Conservation (phyloP, 2,797 vertebrate genomes). For the Cuniculus paca region DNA sequence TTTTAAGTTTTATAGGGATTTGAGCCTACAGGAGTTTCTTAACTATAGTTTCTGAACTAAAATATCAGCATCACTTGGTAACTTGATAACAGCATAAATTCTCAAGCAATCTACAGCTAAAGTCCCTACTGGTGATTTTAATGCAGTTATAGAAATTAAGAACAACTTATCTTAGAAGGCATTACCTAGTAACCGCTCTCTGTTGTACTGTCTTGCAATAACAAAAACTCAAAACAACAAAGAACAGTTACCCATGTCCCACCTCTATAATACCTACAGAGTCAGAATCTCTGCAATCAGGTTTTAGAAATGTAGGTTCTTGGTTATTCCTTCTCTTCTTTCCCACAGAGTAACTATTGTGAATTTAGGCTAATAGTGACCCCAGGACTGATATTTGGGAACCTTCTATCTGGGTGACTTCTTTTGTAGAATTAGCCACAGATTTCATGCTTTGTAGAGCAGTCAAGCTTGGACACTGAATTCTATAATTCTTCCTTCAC, state of each 20-base stretch:
- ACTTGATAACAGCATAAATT: conserved; percentile 27
- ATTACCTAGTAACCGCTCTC: not conserved
- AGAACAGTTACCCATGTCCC: not conserved
- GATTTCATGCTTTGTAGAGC: not conserved
- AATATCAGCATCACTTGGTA: not conserved
- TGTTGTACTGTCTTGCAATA: not conserved
- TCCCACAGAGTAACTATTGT: not conserved
- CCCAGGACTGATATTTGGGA: not conserved
- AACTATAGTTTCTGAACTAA: not conserved
- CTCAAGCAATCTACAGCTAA: not conserved
- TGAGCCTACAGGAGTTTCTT: not conserved
- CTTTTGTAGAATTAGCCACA: not conserved
- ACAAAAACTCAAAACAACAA: not conserved
- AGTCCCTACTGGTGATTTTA: not conserved
- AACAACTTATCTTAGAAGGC: not conserved
- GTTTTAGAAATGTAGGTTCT: not conserved
- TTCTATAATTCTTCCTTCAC: not conserved
- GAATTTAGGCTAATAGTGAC: not conserved
- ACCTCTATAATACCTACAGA: not conserved
- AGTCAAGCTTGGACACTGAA: not conserved
- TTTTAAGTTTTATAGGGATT: not conserved
- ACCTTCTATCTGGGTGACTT: not conserved
- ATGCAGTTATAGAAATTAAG: not conserved
- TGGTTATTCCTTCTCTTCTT: not conserved
- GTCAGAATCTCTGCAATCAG: not conserved